Percentiles rank a stretch among this genome's conserved stretches.
Evolutionary conservation across 2,888 invertebrate genomes (phyloP).

Genomic region (Drepanosiphum platanoidis): DNA sequence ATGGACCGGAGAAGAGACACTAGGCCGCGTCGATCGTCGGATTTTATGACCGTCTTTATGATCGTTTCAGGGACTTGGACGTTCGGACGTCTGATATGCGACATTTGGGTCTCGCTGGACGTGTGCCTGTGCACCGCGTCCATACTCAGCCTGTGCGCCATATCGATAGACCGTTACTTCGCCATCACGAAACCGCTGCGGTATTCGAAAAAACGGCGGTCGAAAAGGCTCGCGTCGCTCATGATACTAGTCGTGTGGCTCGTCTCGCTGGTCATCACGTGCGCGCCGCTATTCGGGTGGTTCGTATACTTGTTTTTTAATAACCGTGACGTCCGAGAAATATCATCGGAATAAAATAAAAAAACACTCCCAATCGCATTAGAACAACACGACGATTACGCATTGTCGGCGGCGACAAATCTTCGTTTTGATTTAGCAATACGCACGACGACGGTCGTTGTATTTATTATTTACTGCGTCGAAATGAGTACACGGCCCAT

Average conservation of each 20-base stretch:
- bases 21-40: no score
- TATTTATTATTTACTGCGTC: no score
- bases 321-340: no score
- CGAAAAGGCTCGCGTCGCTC: slow-evolving; percentile 82
- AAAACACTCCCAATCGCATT: no score
- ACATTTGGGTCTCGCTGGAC: slow-evolving; percentile 92
- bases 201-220: slow-evolving; percentile 88
- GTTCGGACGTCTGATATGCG: slow-evolving; percentile 87
- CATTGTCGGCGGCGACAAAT: no score
- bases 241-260: slow-evolving; percentile 94
- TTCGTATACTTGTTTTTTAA: slow-evolving; percentile 70
- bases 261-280: slow-evolving; percentile 88
- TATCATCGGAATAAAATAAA: no score
- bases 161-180: slow-evolving; percentile 89
- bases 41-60: background rate
- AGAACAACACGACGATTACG: no score
- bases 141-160: slow-evolving; percentile 90
- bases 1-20: no score
- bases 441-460: no score
- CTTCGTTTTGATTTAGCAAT: no score
- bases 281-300: slow-evolving; percentile 94
- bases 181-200: slow-evolving; percentile 93
- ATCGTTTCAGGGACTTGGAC: slow-evolving; percentile 82
- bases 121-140: slow-evolving; percentile 94
- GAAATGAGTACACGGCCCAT: no score